A percentile compares a stretch with the other conserved stretches of the same genome.
Conservation (phyloP, 2,113 vertebrate genomes). For the Epinephelus lanceolatus region DNA sequence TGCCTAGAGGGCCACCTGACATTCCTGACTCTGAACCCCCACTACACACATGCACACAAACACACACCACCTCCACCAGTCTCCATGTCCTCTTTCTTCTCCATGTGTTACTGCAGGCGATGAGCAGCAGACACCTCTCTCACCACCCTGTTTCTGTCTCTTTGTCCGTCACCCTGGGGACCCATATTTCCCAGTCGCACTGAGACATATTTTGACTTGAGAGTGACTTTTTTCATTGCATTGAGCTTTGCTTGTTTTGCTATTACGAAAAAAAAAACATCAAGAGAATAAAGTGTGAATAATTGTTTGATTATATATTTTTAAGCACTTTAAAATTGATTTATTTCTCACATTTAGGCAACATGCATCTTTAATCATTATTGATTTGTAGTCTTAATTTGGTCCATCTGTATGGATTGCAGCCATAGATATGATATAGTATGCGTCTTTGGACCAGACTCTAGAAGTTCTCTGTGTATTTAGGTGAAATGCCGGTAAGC, state of each 20-base stretch:
- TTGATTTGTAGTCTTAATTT: neutral
- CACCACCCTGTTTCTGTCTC: constrained; percentile 25
- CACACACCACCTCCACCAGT: constrained; percentile 43
- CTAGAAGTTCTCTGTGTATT: neutral
- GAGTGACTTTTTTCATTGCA: neutral
- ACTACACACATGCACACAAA: constrained; percentile 31
- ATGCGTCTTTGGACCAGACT: neutral
- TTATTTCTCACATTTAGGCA: neutral
- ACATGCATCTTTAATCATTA: too few species aligned
- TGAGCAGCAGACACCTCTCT: constrained; percentile 56
- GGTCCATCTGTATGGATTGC: neutral
- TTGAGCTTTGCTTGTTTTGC: neutral
- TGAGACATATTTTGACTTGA: neutral
- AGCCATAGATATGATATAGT: neutral
- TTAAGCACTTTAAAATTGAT: neutral
- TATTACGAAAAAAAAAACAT: neutral
- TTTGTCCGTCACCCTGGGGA: constrained; percentile 19
- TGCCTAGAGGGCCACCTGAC: constrained; percentile 86
- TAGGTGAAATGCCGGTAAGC: constrained; percentile 38
- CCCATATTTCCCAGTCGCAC: neutral
- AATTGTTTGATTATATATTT: too few species aligned
- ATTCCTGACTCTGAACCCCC: constrained; percentile 83
- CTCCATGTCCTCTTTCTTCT: constrained; percentile 51
- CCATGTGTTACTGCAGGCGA: constrained; percentile 63
- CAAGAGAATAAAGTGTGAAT: neutral